These are phyloP conservation scores for Rhinophrynus dorsalis DNA, from an alignment of 2,797 vertebrate genomes.

Conservation along the genomic window DNA sequence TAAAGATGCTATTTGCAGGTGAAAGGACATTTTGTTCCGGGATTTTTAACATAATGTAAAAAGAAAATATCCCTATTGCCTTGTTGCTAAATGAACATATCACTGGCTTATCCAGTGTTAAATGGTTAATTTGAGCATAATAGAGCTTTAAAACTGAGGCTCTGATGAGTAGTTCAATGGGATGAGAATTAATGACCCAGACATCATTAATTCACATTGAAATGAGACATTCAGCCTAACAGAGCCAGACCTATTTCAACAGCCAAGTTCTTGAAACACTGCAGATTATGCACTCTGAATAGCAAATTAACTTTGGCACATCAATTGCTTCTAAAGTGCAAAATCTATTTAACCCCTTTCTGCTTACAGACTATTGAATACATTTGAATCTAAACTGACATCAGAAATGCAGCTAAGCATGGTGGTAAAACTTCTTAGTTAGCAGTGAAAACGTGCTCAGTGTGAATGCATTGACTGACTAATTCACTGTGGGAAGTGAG, in stretches of 20 bases:
- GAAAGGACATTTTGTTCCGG: too few relatives aligned
- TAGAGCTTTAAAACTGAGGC: conserved; percentile 13
- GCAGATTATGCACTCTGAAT: conserved; percentile 43
- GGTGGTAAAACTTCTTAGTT: too few relatives aligned
- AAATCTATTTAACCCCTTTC: conserved; percentile 7
- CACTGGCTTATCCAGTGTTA: conserved; percentile 1
- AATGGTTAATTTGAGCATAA: conserved; percentile 35
- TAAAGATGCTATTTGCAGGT: too few relatives aligned
- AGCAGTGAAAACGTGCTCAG: too few relatives aligned
- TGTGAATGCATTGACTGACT: too few relatives aligned
- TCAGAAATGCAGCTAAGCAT: too few relatives aligned
- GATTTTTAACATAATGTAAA: too few relatives aligned
- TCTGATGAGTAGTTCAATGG: conserved; percentile 38
- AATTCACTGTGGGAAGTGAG: too few relatives aligned
- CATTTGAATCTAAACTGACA: too few relatives aligned
- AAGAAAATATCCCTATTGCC: too few relatives aligned
- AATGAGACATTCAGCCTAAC: conserved; percentile 45
- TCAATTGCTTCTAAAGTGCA: conserved; percentile 9
- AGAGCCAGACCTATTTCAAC: conserved; percentile 44
- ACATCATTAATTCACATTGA: conserved; percentile 50
- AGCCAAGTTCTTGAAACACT: conserved; percentile 47
- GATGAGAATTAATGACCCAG: conserved; percentile 48
- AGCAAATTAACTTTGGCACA: conserved; percentile 47
- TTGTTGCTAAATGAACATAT: conserved; percentile 5
- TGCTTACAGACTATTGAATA: not conserved